Base-by-base conservation (phyloP, 2,888 invertebrate species). In the Drosophila quinaria region DNA sequence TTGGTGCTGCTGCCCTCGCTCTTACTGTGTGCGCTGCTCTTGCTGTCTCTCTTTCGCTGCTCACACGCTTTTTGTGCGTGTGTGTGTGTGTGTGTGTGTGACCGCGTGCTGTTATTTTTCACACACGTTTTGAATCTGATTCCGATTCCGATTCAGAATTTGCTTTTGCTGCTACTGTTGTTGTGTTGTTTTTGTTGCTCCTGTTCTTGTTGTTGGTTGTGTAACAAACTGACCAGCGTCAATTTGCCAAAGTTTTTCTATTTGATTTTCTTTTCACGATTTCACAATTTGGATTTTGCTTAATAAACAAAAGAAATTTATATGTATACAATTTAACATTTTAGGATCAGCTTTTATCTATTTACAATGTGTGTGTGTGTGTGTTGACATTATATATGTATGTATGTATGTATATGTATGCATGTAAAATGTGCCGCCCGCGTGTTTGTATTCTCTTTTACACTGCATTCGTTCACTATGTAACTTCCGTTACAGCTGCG, bases 281-380 rank as follows among this genome's bases (percentile, higher is more conserved):
- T 71, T 78, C 67, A 78, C 78, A 71, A 74, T 31, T 74, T 56
- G 71, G 67, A 65, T 35, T 35, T 71, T 62, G 74, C 78, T 74
- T 78, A 52, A 78, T 78, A 71, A 74, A 75, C 64, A 78, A 78
- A 78, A 74, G 55, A 78, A 65, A 78, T 74, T 39, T 17, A 74
- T 62, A 22, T 22, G 22, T 22, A 70, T 58, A 58, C 35, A 62
- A 59, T 25, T 39, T 58, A 51, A 46, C 51, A 52, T 60, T 60
- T 62, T 60, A 64, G 41, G 59, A 73, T 62, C 52, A 54, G 46
- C 39, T 47, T 47, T 49, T 62, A 50, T 49, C 29, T 54, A 10
- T 61, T 15, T 56, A 15, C 15, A 22, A 35, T 44, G 19, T 39
- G 33, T 49, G n/a, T 42, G 13, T 61, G 15, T 52, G 29, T 19